These are phyloP conservation scores for Selenia dentaria DNA, from an alignment of 2,888 invertebrate species.

Conservation along the genomic window DNA sequence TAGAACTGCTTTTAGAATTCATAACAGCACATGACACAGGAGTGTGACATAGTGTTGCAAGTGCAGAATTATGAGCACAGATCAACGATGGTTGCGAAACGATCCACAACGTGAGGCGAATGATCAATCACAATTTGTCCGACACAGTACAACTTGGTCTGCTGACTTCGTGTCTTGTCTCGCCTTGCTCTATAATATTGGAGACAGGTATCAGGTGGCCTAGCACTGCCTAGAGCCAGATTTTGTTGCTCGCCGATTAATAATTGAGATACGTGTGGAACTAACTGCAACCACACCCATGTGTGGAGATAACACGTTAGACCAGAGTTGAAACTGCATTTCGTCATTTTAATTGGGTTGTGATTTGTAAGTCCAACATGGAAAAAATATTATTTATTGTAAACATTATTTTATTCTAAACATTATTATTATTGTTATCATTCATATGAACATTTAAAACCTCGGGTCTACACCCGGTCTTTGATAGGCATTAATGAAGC, in stretches of 20 bases:
- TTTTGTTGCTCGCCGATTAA: constrained; percentile 15
- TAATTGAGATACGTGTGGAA: constrained; percentile 14
- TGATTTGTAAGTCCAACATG: background rate
- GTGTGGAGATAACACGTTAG: background rate
- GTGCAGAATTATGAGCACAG: constrained; percentile 14
- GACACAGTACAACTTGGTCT: background rate
- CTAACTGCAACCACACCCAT: constrained; percentile 6
- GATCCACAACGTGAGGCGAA: constrained; percentile 12
- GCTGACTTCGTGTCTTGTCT: constrained; percentile 23
- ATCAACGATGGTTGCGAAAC: constrained; percentile 12
- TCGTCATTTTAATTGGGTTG: constrained; percentile 3
- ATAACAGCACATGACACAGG: background rate
- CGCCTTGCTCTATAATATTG: constrained; percentile 31
- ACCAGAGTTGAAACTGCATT: constrained; percentile 7
- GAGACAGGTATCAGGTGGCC: constrained; percentile 22
- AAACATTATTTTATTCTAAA: too few species aligned
- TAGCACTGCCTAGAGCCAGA: constrained; percentile 6
- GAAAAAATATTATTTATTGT: too few species aligned
- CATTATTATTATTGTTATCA: too few species aligned
- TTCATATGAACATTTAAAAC: too few species aligned
- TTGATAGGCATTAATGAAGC: too few species aligned
- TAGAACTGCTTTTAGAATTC: constrained; percentile 7
- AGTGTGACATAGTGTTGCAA: constrained; percentile 12
- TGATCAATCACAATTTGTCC: constrained; percentile 14
- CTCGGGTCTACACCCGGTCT: too few species aligned